Percentiles rank a stretch among this genome's conserved stretches.
phyloP scores from a whole-genome alignment of 2,113 vertebrate species.

The Mustelus asterias region DNA sequence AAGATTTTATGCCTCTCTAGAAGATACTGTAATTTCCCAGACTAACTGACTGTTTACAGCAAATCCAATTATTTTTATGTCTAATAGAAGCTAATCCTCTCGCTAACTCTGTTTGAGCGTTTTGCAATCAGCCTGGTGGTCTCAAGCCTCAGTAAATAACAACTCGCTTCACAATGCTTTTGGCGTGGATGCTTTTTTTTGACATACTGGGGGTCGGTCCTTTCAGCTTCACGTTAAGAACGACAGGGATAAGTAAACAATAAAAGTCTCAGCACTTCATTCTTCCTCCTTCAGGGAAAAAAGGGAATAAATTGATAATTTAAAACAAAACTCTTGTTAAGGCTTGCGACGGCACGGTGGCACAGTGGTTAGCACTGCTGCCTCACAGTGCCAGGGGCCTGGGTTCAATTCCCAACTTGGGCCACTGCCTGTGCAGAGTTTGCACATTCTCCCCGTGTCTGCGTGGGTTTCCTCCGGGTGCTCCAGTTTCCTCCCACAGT shows the following conservation, averaged over 20 bases:
- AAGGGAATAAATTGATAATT: neutral
- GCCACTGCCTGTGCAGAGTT: no score
- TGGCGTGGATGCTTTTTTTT: neutral
- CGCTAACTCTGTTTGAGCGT: neutral
- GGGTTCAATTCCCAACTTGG: no score
- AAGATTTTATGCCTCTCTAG: neutral
- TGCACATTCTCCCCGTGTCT: no score
- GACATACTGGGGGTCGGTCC: neutral
- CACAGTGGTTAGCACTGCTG: no score
- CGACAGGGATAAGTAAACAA: no score
- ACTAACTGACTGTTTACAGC: neutral
- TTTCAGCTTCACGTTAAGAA: neutral
- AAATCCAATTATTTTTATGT: slow-evolving; percentile 9
- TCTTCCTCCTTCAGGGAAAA: neutral
- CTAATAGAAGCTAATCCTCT: neutral
- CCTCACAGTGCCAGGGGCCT: no score
- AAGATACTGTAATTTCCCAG: neutral
- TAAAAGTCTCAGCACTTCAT: neutral
- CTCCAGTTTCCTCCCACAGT: no score
- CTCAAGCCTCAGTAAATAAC: neutral
- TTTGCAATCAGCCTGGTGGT: neutral
- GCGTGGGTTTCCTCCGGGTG: no score
- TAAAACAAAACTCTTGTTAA: neutral
- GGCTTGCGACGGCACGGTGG: neutral
- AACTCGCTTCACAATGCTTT: neutral